A percentile compares a stretch with the other conserved stretches of the same genome.
These are phyloP conservation scores for Odontothrips loti DNA, from an alignment of 2,888 invertebrate genomes.

Conservation along the genomic window DNA sequence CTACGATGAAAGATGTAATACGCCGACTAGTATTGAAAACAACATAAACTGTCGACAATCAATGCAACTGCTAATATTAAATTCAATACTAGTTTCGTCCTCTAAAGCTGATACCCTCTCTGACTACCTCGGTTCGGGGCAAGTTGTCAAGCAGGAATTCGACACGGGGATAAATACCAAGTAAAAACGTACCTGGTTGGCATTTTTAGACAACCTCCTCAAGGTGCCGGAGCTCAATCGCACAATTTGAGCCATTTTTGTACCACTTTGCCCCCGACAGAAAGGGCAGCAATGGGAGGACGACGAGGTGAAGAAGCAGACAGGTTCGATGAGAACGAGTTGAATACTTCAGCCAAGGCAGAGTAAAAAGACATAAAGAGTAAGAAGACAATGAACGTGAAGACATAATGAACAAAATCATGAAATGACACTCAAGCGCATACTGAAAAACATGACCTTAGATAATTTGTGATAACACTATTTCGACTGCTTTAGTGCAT, in stretches of 20 bases:
- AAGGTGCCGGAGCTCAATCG: not conserved
- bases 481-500: no score
- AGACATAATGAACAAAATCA: not conserved
- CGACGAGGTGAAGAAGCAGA: slow-evolving; percentile 19
- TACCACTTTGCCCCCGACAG: slow-evolving; percentile 3
- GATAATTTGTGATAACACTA: not conserved
- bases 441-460: not conserved
- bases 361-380: not conserved
- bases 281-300: slow-evolving; percentile 17
- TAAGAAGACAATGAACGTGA: not conserved
- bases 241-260: slow-evolving; percentile 16
- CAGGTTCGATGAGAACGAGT: not conserved
- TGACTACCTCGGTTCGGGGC: not conserved
- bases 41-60: not conserved
- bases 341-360: not conserved
- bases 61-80: not conserved
- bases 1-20: not conserved
- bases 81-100: not conserved
- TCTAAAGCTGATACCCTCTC: not conserved
- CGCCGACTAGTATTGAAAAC: not conserved
- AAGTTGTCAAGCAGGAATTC: not conserved
- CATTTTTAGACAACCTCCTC: not conserved
- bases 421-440: not conserved
- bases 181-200: not conserved
- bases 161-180: not conserved